These are phyloP conservation scores for Acrocephalus arundinaceus DNA, from an alignment of 2,113 vertebrate species.

Conservation along the genomic window DNA sequence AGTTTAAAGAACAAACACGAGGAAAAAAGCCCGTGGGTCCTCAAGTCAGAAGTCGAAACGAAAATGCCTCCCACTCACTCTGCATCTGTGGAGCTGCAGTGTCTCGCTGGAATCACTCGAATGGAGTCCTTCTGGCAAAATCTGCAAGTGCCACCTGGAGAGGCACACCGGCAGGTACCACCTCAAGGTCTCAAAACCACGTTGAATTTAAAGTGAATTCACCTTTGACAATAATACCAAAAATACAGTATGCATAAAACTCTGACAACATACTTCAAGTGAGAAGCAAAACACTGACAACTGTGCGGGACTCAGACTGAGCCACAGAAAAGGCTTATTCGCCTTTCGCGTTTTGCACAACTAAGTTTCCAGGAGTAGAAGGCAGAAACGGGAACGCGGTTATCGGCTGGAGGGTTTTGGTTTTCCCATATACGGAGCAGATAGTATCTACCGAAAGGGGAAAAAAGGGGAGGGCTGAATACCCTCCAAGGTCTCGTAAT, in stretches of 20 bases:
- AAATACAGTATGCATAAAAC: fast-evolving
- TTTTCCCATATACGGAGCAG: not conserved
- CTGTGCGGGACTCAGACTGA: not conserved
- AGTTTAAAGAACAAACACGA: not conserved
- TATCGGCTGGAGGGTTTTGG: not conserved
- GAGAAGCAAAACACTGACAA: not conserved
- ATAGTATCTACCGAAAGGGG: not conserved
- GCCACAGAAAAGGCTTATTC: not conserved
- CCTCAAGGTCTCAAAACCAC: not conserved
- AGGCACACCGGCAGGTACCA: not conserved
- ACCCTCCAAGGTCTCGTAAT: not conserved
- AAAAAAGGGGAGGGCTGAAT: not conserved
- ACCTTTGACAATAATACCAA: not conserved
- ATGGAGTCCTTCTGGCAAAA: not conserved
- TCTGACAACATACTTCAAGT: not conserved
- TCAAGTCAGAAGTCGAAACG: not conserved
- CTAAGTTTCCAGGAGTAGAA: not conserved
- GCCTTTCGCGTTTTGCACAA: not conserved
- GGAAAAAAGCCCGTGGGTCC: not conserved
- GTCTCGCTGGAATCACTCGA: no score
- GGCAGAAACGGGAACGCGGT: not conserved
- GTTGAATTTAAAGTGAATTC: not conserved
- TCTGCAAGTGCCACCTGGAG: not conserved
- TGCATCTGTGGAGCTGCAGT: fast-evolving
- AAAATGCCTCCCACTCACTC: not conserved